phyloP scores from a whole-genome alignment of 2,888 invertebrate species.

The Conops quadrifasciatus region DNA sequence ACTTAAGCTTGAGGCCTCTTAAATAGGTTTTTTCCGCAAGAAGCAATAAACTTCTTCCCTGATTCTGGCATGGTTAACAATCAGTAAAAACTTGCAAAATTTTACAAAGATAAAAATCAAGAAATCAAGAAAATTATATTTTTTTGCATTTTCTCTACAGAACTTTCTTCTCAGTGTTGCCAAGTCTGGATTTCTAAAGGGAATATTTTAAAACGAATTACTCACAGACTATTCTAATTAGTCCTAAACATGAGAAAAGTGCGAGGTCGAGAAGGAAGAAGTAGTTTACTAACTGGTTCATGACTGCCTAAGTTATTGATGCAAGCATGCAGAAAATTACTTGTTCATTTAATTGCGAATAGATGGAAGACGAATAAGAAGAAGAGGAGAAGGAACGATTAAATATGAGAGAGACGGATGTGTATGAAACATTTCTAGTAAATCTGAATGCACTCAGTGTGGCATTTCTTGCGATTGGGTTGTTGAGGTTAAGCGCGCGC shows the following conservation, averaged over 20 bases:
- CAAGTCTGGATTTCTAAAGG: neutral
- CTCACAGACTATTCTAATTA: neutral
- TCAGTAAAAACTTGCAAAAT: neutral
- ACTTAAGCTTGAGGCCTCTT: neutral
- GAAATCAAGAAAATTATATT: neutral
- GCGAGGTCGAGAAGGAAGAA: neutral
- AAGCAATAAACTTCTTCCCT: neutral
- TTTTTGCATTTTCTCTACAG: neutral
- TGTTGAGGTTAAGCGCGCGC: neutral
- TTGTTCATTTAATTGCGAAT: conserved; percentile 48
- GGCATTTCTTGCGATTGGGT: neutral
- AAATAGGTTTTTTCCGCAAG: neutral
- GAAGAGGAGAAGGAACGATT: neutral
- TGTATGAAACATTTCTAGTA: no score
- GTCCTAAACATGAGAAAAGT: neutral
- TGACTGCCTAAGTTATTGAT: conserved; percentile 47
- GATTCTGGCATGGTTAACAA: neutral
- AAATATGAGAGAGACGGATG: neutral
- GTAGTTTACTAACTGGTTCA: neutral
- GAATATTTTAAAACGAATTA: conserved; percentile 2
- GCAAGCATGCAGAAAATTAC: conserved; percentile 55
- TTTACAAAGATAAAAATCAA: neutral
- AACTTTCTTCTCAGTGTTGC: neutral
- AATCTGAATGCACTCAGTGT: no score
- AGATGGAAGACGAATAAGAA: neutral